Conservation (phyloP, 2,797 vertebrate species). For the Enteromius argenteus region DNA sequence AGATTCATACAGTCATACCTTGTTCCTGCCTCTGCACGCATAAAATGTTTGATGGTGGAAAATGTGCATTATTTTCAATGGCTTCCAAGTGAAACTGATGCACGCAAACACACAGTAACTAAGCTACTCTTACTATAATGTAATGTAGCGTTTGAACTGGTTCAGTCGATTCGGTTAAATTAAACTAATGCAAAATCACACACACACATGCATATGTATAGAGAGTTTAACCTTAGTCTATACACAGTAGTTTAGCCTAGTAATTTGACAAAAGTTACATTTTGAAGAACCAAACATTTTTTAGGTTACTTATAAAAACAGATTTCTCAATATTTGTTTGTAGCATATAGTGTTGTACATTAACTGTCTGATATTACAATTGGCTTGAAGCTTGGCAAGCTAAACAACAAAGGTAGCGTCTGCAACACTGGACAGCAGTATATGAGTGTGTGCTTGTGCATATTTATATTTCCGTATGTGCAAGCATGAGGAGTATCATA, state of each 20-base stretch:
- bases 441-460: neutral
- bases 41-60: constrained; percentile 20
- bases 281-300: neutral
- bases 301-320: neutral
- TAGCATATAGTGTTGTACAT: neutral
- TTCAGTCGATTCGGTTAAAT: neutral
- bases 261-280: neutral
- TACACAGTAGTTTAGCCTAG: no score
- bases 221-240: no score
- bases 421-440: neutral
- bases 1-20: constrained; percentile 36
- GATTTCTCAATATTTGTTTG: neutral
- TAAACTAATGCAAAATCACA: no score
- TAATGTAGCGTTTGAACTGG: neutral
- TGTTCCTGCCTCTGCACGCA: constrained; percentile 29
- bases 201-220: no score
- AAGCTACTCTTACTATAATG: neutral
- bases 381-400: neutral
- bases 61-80: constrained; percentile 33
- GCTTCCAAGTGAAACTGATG: constrained; percentile 31
- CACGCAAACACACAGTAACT: constrained; percentile 43
- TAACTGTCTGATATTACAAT: neutral
- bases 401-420: neutral
- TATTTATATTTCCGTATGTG: constrained; percentile 21
- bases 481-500: constrained; percentile 25